phyloP scores from a whole-genome alignment of 2,797 vertebrate genomes.

The Phataginus tetradactyla region DNA sequence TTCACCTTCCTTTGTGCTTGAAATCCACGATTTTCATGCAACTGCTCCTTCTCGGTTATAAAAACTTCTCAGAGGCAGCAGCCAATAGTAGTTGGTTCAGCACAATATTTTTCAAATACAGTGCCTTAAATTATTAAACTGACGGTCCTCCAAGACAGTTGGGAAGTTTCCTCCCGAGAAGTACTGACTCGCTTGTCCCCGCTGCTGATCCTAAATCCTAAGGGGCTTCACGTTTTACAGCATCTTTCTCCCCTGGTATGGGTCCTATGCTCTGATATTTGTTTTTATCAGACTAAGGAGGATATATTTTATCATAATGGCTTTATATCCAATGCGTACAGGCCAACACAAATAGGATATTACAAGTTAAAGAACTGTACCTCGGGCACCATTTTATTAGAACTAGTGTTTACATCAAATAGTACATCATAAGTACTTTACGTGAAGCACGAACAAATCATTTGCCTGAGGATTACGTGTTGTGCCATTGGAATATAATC shows the following conservation, averaged over 20 bases:
- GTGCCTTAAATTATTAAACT: not conserved
- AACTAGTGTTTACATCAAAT: conserved; percentile 99
- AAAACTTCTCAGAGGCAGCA: not conserved
- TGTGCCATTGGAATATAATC: conserved; percentile 97
- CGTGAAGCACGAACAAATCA: conserved; percentile 99
- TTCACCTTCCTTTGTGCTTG: not conserved
- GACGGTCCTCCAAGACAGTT: fast-evolving
- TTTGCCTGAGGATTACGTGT: conserved; percentile 99
- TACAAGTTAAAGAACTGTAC: conserved; percentile 96
- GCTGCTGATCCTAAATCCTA: fast-evolving
- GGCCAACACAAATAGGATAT: conserved; percentile 95
- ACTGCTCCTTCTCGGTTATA: not conserved
- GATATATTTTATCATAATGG: conserved; percentile 94
- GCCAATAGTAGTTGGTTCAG: not conserved
- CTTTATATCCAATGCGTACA: conserved; percentile 90
- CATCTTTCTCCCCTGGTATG: conserved; percentile 75
- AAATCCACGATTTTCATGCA: not conserved
- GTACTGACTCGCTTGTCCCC: not conserved
- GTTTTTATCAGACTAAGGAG: conserved; percentile 90
- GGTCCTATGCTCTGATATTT: conserved; percentile 83
- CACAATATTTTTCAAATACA: not conserved
- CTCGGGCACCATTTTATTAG: conserved; percentile 98
- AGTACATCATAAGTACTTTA: conserved; percentile 98
- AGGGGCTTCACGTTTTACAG: not conserved
- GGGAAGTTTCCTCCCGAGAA: not conserved